Evolutionary conservation across 2,113 vertebrate species (phyloP).

Genomic region (Varanus komodoensis): DNA sequence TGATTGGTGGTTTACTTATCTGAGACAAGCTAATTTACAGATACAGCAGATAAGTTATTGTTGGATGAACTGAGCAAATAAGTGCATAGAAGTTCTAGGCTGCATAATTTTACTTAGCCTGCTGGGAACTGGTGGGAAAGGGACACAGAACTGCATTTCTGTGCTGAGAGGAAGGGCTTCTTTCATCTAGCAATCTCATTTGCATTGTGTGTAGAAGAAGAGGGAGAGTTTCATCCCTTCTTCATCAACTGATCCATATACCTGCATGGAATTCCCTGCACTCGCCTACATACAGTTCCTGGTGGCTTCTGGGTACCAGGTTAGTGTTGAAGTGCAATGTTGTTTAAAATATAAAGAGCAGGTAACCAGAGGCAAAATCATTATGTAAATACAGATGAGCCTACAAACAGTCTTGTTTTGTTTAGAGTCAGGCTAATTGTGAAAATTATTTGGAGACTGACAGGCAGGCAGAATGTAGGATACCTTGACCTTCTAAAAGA

Average conservation of each 20-base stretch:
- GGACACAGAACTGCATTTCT: too few relatives aligned
- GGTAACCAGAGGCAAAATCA: background rate
- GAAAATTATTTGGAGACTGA: background rate
- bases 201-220: too few relatives aligned
- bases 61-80: background rate
- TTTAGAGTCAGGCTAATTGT: background rate
- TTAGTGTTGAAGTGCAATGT: background rate
- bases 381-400: background rate
- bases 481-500: background rate
- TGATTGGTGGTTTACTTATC: background rate
- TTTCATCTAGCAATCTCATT: too few relatives aligned
- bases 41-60: background rate
- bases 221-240: background rate
- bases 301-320: background rate
- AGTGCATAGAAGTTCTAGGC: background rate
- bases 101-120: background rate
- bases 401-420: background rate
- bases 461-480: background rate
- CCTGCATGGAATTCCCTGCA: background rate
- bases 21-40: background rate
- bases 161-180: too few relatives aligned
- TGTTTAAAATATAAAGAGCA: background rate
- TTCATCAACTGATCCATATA: background rate
- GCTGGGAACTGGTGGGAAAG: too few relatives aligned
- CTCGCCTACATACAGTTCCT: background rate